Base-by-base conservation (phyloP, 2,797 vertebrate species). In the Falco naumanni region DNA sequence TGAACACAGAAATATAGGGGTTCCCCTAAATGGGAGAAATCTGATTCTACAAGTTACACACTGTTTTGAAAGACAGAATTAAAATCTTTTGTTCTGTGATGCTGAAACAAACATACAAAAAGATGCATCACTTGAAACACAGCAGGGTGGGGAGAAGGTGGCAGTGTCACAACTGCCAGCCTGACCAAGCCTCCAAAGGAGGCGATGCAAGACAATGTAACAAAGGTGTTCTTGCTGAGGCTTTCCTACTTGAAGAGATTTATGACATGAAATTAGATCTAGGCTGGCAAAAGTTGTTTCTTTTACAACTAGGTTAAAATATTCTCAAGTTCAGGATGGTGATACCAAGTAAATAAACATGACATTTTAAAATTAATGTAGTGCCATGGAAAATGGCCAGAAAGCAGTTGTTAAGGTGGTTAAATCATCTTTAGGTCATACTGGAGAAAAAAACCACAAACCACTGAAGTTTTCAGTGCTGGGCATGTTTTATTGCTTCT, bases 341-440 rank as follows among this genome's bases (percentile, higher is more conserved):
- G 56, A 66, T 48, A 77, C 14, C n/a, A 70, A 80, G 15, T 89
- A 78, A 87, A 88, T 72, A 87, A 93, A 91, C 4, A 41, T 17
- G 60, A 50, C 37, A 50, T 65, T 91, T 84, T 64, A 47, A 93
- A 93, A 92, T 65, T 61, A 81, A 53, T 66, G 26, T 59, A 34
- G 19, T 91, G 39, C 34, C 16, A 24, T 25, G 29, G 51, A 91
- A 77, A 77, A 83, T 74, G 53, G n/a, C 50, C 18, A 61, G 64
- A 61, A 88, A 81, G 31, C 16, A 39, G 34, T 86, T 80, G 31
- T 94, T 94, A 72, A 56, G 33, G 50, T 33, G 34, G n/a, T 86
- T 91, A 88, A 90, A 91, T 91, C 20, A 66, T 39, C 56, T 80
- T 71, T 66, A 65, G 45, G 47, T 87, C 37, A 77, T 28, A 43